Base-by-base conservation (phyloP, 2,113 vertebrate genomes). In the Oryzias woworae region DNA sequence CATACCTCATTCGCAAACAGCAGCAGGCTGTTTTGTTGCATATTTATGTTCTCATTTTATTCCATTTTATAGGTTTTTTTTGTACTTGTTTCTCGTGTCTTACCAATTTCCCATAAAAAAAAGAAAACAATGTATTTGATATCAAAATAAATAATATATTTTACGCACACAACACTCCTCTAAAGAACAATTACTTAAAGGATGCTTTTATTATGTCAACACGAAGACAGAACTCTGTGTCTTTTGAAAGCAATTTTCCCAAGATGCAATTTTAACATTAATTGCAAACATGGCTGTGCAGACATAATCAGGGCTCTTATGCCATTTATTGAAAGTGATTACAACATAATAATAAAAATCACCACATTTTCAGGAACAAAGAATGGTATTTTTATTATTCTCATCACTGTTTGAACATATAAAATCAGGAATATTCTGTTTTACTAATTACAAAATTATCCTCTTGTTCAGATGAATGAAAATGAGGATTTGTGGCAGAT, bases 21-120 rank as follows among this genome's bases (percentile, higher is more conserved):
- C 16, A 53, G 16, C 16, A 53, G 16, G 58, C 45, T 44, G 20
- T 46, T 63, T 71, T 63, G 26, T 23, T 36, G 2, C 42, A 31
- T 26, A 41, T 41, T 71, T 63, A 20, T 62, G 36, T 56, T 56
- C 54, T 7, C 1, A 5, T 44, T 50, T 46, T 14, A 31, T 48
- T 28, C 49, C 46, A 63, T 63, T 57, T 52, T n/a, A 8, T n/a
- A 17, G 48, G 41, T 26, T 59, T 66, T 52, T 48, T 59, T 17
- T 20, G 4, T 16, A 15, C 4, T 10, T n/a, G 24, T 59, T 48
- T 48, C n/a, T n/a, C 23, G 16, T 60, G 54, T 56, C 54, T 45
- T 23, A 31, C 24, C 28, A 24, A 47, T 59, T 59, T 48, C 17
- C 26, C 57, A 59, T 28, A 10, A 14, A 60, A 46, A 42, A 50